Conservation (phyloP, 2,888 invertebrate species). For the Polylopha cassiicola region DNA sequence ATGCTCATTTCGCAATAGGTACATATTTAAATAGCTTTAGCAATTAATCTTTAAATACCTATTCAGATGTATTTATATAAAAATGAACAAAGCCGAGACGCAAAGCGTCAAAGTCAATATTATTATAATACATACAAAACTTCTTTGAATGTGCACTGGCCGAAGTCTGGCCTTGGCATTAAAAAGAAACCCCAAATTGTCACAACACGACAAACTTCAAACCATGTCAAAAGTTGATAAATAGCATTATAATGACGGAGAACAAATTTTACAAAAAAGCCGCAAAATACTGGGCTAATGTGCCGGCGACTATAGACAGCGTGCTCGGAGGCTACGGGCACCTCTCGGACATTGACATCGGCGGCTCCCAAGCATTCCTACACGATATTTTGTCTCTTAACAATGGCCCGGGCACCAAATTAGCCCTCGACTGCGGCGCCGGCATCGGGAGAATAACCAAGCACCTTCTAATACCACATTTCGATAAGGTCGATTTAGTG, state of each 20-base stretch:
- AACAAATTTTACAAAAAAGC: conserved; percentile 82
- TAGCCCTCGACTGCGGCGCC: conserved; percentile 96
- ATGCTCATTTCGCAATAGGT: no score
- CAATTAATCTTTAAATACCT: no score
- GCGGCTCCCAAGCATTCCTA: conserved; percentile 89
- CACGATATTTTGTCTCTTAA: conserved; percentile 63
- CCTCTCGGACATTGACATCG: conserved; percentile 91
- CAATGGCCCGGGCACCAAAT: conserved; percentile 71
- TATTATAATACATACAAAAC: no score
- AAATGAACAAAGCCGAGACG: no score
- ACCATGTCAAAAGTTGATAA: conserved; percentile 14
- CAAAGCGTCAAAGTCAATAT: no score
- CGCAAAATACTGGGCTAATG: conserved; percentile 89
- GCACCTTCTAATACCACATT: conserved; percentile 86
- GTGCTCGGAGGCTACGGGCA: conserved; percentile 95
- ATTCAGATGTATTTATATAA: no score
- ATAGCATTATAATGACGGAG: conserved; percentile 36
- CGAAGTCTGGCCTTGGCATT: background rate
- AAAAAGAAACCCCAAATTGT: conserved; percentile 21
- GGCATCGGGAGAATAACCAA: conserved; percentile 97
- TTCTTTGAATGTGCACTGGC: no score
- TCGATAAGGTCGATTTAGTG: conserved; percentile 91
- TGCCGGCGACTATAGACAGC: conserved; percentile 93
- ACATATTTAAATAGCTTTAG: no score
- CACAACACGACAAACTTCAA: conserved; percentile 6